Base-by-base conservation (phyloP, 2,797 vertebrate species). In the Prunella strophiata region DNA sequence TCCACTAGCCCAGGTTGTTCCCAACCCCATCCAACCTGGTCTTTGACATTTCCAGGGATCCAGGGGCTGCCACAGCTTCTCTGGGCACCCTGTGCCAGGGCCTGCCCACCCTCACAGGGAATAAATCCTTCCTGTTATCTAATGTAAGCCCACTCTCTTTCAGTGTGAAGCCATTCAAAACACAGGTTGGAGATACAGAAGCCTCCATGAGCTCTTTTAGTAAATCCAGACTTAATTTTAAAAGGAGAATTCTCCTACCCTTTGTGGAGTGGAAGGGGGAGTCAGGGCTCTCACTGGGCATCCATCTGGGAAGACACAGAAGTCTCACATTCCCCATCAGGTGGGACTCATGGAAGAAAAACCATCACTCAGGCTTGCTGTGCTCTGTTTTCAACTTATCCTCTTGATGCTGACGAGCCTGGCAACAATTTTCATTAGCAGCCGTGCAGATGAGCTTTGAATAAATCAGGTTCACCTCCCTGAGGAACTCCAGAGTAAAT, bases 1-100 rank as follows among this genome's bases (percentile, higher is more conserved):
- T 9, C 25, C 45, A 32, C 29, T 2, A 0, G 0, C 10, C 29
- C 51, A 77, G 38, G 9, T 0, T 11, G 4, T 7, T 83, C 38
- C 50, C 50, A 68, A 11, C 7, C 22, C 19, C 0, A 0, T 48
- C 22, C 38, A 47, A 0, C 10, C 43, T 30, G 32, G 9, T 10
- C 12, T 58, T 40, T 51, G 51, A 1, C 65, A 45, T 8, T 71
- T 7, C 5, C 79, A 83, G 57, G 29, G n/a, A 76, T 83, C 32
- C 45, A 59, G 72, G 17, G 7, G 43, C 51, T 71, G 25, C 29
- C n/a, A 19, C 51, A 77, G n/a, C 38, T 57, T 1, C 51, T 45
- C 43, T 71, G 79, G 10, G 14, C 14, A 51, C 2, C 7, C 51
- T 57, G 43, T n/a, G 57, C 36, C 54, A 68, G 22, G 13, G 12